Evolutionary conservation across 2,888 invertebrate genomes (phyloP).

Genomic region (Ptychoptera contaminata): DNA sequence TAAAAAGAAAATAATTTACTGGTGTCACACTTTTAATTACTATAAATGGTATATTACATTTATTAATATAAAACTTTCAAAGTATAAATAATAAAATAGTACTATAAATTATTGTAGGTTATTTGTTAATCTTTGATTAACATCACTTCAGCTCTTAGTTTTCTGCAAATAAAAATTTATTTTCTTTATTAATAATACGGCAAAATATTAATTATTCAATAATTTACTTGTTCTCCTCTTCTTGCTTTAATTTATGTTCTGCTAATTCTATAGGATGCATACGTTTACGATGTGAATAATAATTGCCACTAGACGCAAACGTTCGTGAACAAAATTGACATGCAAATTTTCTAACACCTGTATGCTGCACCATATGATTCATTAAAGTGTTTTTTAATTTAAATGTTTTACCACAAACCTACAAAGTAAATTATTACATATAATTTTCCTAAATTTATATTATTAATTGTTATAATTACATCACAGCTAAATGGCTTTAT

Average conservation of each 20-base stretch:
- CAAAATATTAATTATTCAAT: neutral
- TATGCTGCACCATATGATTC: slow-evolving; percentile 15
- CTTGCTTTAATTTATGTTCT: slow-evolving; percentile 9
- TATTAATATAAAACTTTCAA: neutral
- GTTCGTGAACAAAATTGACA: slow-evolving; percentile 14
- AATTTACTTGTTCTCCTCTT: slow-evolving; percentile 10
- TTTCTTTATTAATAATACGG: neutral
- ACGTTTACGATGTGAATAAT: slow-evolving; percentile 14
- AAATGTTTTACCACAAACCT: slow-evolving; percentile 10
- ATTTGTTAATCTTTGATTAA: neutral
- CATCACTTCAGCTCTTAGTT: neutral
- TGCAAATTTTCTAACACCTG: slow-evolving; percentile 11
- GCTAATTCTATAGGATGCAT: slow-evolving; percentile 14
- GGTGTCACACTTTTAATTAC: neutral
- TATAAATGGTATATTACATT: neutral
- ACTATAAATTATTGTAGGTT: neutral
- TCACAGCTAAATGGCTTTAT: slow-evolving; percentile 11
- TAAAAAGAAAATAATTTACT: neutral
- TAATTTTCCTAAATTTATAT: no score
- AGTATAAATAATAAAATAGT: neutral
- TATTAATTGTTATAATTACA: slow-evolving; percentile 4
- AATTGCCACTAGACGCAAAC: slow-evolving; percentile 15
- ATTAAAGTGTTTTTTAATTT: slow-evolving; percentile 12
- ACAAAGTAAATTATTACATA: neutral
- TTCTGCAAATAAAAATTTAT: neutral